These are phyloP conservation scores for Cryptoprocta ferox DNA, from an alignment of 2,797 vertebrate species.

Conservation along the genomic window DNA sequence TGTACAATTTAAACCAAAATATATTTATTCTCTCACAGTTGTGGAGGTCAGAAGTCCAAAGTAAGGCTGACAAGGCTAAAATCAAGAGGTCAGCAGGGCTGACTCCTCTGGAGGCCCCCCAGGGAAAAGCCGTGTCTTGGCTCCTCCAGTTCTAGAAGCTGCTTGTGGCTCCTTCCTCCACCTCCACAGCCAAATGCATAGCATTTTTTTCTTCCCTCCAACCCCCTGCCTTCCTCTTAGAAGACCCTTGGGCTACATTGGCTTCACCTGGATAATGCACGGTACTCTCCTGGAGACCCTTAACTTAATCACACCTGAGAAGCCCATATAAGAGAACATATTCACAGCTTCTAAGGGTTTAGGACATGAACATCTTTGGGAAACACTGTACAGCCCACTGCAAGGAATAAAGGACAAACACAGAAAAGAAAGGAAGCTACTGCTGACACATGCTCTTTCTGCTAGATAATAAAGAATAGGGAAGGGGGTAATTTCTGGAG, in stretches of 20 bases:
- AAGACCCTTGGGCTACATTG: background rate
- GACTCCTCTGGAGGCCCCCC: background rate
- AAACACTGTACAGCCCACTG: background rate
- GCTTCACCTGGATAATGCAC: background rate
- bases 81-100: background rate
- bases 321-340: background rate
- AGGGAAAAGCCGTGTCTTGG: rapidly evolving
- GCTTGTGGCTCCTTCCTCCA: rapidly evolving
- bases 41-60: background rate
- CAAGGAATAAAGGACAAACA: background rate
- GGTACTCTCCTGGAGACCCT: background rate
- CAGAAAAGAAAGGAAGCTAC: background rate
- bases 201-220: background rate
- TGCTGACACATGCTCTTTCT: background rate
- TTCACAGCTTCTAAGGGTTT: background rate
- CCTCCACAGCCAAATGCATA: rapidly evolving
- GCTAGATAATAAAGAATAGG: too few species aligned
- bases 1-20: background rate
- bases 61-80: background rate
- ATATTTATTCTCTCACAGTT: background rate
- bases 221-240: background rate
- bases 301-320: background rate
- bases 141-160: background rate
- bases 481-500: background rate
- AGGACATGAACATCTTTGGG: background rate